phyloP scores from a whole-genome alignment of 2,888 invertebrate genomes.

The Sminthurinus aureus region DNA sequence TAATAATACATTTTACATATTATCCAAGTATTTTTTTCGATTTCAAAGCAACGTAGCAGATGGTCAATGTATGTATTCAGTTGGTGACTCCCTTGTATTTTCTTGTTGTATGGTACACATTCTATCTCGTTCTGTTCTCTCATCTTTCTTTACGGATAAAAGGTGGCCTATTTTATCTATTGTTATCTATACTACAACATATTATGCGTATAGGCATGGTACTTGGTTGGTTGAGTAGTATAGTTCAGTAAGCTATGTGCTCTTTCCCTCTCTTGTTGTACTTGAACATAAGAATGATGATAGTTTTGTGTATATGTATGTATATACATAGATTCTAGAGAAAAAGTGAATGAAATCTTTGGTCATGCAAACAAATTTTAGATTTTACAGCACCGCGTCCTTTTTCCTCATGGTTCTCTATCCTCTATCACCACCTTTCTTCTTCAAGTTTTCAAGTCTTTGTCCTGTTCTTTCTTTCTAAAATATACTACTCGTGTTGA shows the following conservation, averaged over 20 bases:
- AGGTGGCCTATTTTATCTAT: slow-evolving; percentile 33
- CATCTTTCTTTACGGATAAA: slow-evolving; percentile 22
- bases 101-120: not conserved
- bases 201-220: slow-evolving; percentile 4
- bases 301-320: not conserved
- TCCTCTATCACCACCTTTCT: slow-evolving; percentile 7
- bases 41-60: slow-evolving; percentile 34
- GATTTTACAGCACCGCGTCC: slow-evolving; percentile 29
- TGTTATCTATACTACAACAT: too few species aligned
- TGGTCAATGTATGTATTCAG: slow-evolving; percentile 23
- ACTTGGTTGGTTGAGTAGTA: not conserved
- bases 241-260: not conserved
- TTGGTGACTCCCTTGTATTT: not conserved
- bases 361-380: slow-evolving; percentile 31
- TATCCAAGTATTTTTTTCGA: not conserved
- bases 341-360: slow-evolving; percentile 31
- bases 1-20: too few species aligned
- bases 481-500: too few species aligned
- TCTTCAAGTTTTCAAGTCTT: slow-evolving; percentile 15
- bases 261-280: not conserved
- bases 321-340: not conserved
- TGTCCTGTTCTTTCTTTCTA: slow-evolving; percentile 9
- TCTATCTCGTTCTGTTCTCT: not conserved
- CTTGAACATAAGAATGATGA: not conserved
- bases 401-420: slow-evolving; percentile 14